Evolutionary conservation across 2,888 invertebrate genomes (phyloP).

Genomic region (Calliopum simillimum): DNA sequence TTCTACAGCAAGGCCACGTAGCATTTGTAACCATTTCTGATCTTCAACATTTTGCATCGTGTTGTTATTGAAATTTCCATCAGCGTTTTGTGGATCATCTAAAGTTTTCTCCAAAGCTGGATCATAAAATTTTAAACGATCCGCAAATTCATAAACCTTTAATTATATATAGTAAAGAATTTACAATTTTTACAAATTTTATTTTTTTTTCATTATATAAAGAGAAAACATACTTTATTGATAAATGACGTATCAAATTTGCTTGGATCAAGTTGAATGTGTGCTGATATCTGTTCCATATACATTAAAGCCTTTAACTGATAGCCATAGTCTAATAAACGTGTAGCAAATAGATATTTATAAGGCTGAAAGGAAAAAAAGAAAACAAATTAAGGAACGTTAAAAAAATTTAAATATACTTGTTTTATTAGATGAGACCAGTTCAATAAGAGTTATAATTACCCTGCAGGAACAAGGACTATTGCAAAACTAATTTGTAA

Average conservation of each 20-base stretch:
- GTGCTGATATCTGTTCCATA: slow-evolving; percentile 81
- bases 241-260: slow-evolving; percentile 70
- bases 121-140: slow-evolving; percentile 79
- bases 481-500: too few species aligned
- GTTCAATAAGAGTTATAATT: too few species aligned
- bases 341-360: slow-evolving; percentile 84
- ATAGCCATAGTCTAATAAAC: slow-evolving; percentile 82
- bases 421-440: too few species aligned
- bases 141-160: slow-evolving; percentile 69
- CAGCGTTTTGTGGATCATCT: slow-evolving; percentile 60
- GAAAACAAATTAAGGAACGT: too few species aligned
- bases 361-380: slow-evolving; percentile 73
- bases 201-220: slow-evolving; percentile 5
- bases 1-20: slow-evolving; percentile 57
- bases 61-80: slow-evolving; percentile 53
- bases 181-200: background rate
- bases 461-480: too few species aligned
- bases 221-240: slow-evolving; percentile 64
- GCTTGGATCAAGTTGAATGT: slow-evolving; percentile 73
- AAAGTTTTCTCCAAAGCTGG: slow-evolving; percentile 67
- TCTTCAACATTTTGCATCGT: slow-evolving; percentile 54
- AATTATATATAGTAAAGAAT: background rate
- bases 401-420: too few species aligned
- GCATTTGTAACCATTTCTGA: slow-evolving; percentile 65
- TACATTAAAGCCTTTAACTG: slow-evolving; percentile 85